These are phyloP conservation scores for Fragum sueziense DNA, from an alignment of 2,888 invertebrate species.

Conservation along the genomic window DNA sequence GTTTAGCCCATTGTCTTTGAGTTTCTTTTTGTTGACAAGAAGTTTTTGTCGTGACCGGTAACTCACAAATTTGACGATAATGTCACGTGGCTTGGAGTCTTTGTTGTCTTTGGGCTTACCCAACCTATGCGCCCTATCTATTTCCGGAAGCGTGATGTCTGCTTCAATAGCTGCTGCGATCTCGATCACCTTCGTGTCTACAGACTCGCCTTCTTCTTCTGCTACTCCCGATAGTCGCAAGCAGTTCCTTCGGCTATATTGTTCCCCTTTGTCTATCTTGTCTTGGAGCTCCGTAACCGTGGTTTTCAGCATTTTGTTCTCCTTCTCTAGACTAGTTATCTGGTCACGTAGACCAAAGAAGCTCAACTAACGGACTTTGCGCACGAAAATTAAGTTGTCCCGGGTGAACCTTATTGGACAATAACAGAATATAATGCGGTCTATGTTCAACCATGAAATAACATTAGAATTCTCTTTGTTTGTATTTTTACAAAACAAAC, in stretches of 20 bases:
- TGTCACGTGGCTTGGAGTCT: neutral
- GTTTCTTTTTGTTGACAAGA: neutral
- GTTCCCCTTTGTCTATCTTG: neutral
- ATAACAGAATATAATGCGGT: no score
- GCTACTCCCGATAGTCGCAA: neutral
- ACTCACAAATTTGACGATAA: conserved; percentile 20
- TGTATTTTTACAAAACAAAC: no score
- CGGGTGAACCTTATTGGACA: no score
- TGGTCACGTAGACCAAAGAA: neutral
- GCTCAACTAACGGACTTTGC: no score
- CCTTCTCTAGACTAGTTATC: neutral
- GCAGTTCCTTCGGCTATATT: conserved; percentile 13
- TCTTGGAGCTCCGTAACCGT: neutral
- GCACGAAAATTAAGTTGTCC: no score
- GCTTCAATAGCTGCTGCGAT: neutral
- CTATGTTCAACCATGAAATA: no score
- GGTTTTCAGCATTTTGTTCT: neutral
- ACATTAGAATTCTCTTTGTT: no score
- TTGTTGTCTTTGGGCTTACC: neutral
- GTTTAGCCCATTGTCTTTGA: neutral
- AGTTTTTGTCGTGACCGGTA: conserved; percentile 14
- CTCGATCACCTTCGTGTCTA: neutral
- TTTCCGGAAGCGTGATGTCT: neutral
- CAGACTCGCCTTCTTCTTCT: neutral
- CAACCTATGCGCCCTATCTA: conserved; percentile 13